A percentile compares a stretch with the other conserved stretches of the same genome.
Evolutionary conservation across 2,113 vertebrate species (phyloP).

Genomic region (Nothocercus nigrocapillus): DNA sequence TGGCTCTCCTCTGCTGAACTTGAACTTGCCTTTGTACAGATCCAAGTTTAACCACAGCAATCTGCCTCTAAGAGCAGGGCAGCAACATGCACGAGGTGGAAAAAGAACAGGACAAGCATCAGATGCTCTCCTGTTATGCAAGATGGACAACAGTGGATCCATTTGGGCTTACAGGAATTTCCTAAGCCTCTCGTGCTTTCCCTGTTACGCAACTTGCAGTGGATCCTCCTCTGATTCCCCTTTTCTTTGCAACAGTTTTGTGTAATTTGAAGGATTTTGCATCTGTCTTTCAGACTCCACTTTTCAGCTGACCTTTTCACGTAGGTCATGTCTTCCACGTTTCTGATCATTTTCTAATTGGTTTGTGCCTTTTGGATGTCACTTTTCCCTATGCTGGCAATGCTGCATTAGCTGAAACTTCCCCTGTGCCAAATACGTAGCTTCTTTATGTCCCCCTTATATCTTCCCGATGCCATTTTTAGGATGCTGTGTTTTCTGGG

Average conservation of each 20-base stretch:
- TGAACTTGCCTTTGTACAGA: not conserved
- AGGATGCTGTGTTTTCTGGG: not conserved
- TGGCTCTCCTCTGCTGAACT: not conserved
- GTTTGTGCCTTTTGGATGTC: not conserved
- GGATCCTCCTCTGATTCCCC: not conserved
- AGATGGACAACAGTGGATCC: not conserved
- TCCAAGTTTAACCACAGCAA: rapidly evolving
- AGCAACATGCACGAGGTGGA: not conserved
- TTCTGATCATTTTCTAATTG: not conserved
- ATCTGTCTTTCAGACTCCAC: not conserved
- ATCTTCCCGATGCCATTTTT: not conserved
- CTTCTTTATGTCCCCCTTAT: not conserved
- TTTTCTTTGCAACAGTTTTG: not conserved
- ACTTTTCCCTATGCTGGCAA: not conserved
- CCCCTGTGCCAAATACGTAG: not conserved
- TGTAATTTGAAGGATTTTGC: not conserved
- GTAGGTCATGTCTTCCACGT: not conserved
- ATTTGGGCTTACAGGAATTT: not conserved
- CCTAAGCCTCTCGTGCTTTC: not conserved
- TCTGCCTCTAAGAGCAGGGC: not conserved
- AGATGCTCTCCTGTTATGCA: not conserved
- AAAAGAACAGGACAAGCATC: not conserved
- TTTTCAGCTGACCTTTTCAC: not conserved
- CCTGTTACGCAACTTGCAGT: not conserved
- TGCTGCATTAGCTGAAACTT: not conserved